A percentile compares a stretch with the other conserved stretches of the same genome.
These are phyloP conservation scores for Limnodromus scolopaceus DNA, from an alignment of 2,797 vertebrate species.

Conservation along the genomic window DNA sequence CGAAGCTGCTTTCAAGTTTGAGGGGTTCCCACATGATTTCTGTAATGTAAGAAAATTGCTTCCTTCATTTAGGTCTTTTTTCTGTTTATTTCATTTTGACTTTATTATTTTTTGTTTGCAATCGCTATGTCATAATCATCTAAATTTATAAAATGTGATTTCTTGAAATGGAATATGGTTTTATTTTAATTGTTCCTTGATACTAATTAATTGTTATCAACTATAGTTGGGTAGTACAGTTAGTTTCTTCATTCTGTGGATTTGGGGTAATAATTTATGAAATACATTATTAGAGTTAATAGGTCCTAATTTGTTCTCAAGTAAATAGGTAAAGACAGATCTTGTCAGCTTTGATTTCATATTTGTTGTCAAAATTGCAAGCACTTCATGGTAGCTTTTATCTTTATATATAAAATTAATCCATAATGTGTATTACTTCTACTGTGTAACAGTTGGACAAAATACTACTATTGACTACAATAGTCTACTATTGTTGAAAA, in stretches of 20 bases:
- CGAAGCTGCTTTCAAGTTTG: neutral
- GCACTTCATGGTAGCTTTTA: neutral
- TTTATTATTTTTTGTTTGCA: neutral
- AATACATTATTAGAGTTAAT: neutral
- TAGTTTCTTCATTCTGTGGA: neutral
- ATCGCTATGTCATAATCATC: neutral
- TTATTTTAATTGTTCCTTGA: neutral
- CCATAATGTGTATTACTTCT: neutral
- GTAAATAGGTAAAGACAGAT: neutral
- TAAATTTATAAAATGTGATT: neutral
- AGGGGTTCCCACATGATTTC: neutral
- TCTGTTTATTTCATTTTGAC: neutral
- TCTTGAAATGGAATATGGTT: neutral
- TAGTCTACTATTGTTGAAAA: neutral
- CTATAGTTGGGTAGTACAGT: neutral
- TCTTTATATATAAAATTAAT: neutral
- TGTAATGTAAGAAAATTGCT: neutral
- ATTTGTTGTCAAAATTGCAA: neutral
- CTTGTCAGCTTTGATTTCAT: neutral
- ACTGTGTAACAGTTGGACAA: neutral
- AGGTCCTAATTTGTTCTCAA: neutral
- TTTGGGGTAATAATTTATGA: neutral
- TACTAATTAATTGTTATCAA: neutral
- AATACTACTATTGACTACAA: too few relatives aligned
- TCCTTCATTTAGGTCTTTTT: neutral